Conservation (phyloP, 2,888 invertebrate species). For the Sympetrum striolatum region DNA sequence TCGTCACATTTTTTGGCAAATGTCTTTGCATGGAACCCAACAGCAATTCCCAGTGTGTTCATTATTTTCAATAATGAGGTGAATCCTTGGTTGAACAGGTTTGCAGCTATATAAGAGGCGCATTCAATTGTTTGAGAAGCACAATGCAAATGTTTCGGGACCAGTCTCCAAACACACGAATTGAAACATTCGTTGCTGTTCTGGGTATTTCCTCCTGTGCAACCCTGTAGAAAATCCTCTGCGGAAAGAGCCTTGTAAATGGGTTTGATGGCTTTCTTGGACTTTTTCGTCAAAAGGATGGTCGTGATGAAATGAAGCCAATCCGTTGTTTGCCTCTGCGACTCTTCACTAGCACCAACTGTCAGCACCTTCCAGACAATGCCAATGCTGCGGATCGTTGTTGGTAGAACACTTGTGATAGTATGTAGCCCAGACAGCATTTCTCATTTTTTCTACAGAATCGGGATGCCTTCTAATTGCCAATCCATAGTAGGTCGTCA, state of each 20-base stretch:
- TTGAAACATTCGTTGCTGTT: neutral
- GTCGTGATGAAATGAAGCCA: neutral
- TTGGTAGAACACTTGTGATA: neutral
- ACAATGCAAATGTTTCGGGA: neutral
- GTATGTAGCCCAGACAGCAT: neutral
- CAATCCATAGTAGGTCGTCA: slow-evolving; percentile 52
- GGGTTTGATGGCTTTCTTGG: neutral
- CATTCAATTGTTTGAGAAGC: neutral
- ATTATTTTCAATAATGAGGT: neutral
- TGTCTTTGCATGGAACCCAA: neutral
- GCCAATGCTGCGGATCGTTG: neutral
- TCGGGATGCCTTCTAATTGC: slow-evolving; percentile 18
- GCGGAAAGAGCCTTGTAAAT: neutral
- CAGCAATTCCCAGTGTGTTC: neutral
- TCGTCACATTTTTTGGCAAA: neutral
- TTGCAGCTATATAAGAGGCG: neutral
- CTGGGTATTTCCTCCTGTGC: neutral
- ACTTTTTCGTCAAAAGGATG: neutral
- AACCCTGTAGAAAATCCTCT: neutral
- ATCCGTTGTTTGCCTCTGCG: neutral
- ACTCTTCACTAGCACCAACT: neutral
- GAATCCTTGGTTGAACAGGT: neutral
- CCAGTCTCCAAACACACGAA: neutral
- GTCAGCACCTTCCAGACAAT: neutral
- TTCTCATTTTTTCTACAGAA: neutral